A percentile compares a stretch with the other conserved stretches of the same genome.
Conservation (phyloP, 1,140 invertebrate species). For the Brachionus rubens region DNA sequence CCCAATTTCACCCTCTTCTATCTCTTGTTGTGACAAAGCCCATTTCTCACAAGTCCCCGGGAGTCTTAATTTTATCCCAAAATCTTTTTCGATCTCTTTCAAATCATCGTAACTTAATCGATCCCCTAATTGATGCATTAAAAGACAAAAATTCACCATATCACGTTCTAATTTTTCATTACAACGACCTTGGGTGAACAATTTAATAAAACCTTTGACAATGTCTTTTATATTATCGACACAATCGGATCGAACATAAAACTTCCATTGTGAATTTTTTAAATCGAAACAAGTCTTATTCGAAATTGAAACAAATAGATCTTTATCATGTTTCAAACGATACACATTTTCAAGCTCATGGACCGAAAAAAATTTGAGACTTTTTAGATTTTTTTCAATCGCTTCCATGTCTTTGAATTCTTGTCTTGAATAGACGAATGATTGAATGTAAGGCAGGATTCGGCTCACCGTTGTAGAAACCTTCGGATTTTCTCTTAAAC, state of each 20-base stretch:
- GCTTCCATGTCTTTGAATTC: background rate
- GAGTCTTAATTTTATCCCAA: background rate
- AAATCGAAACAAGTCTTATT: constrained; percentile 14
- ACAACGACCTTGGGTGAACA: background rate
- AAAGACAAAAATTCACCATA: constrained; percentile 10
- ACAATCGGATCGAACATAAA: constrained; percentile 15
- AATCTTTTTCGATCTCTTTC: constrained; percentile 23
- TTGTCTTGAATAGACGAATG: background rate
- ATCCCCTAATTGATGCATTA: background rate
- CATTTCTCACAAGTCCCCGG: background rate
- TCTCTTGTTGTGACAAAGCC: background rate
- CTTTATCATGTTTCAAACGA: background rate
- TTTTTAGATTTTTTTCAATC: background rate
- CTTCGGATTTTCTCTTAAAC: background rate
- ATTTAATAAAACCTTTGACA: constrained; percentile 1
- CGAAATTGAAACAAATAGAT: background rate
- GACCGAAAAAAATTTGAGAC: background rate
- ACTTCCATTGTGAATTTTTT: background rate
- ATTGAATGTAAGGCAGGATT: constrained; percentile 9
- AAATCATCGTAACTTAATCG: background rate
- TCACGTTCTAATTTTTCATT: constrained; percentile 7
- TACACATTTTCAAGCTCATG: background rate
- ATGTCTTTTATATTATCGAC: constrained; percentile 14
- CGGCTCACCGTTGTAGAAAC: background rate
- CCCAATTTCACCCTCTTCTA: background rate